These are phyloP conservation scores for Rhineura floridana DNA, from an alignment of 2,113 vertebrate species.

Conservation along the genomic window DNA sequence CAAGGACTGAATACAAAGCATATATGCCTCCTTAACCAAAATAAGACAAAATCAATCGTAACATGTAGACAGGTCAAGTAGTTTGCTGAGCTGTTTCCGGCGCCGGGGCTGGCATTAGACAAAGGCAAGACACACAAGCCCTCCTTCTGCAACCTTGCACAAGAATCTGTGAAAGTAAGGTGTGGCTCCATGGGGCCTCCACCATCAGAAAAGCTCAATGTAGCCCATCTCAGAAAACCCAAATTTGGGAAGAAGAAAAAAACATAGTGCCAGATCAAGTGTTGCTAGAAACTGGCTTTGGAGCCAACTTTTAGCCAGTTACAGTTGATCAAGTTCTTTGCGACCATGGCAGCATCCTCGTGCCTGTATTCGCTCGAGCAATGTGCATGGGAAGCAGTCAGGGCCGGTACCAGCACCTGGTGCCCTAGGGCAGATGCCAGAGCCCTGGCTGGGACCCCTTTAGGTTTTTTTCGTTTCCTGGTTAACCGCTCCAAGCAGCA, in stretches of 20 bases:
- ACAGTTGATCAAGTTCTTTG: neutral
- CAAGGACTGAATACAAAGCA: too few relatives aligned
- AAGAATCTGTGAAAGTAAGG: neutral
- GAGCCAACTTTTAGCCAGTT: neutral
- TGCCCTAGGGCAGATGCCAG: neutral
- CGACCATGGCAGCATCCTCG: neutral
- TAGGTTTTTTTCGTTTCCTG: neutral
- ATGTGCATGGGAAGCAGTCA: neutral
- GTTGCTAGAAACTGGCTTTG: neutral
- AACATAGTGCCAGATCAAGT: neutral
- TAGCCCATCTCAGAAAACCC: too few relatives aligned
- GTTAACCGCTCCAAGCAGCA: too few relatives aligned
- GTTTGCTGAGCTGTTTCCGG: neutral
- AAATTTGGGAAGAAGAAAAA: neutral
- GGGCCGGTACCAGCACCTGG: neutral
- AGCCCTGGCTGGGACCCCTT: neutral
- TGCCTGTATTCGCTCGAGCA: neutral
- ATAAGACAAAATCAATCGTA: neutral
- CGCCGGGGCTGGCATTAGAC: neutral
- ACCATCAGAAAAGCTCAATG: neutral
- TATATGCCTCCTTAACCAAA: too few relatives aligned
- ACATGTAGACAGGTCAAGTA: neutral
- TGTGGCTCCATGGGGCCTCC: neutral
- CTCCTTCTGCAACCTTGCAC: neutral
- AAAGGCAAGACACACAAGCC: neutral